These are phyloP conservation scores for Orthosia cruda DNA, from an alignment of 2,888 invertebrate species.

Conservation along the genomic window DNA sequence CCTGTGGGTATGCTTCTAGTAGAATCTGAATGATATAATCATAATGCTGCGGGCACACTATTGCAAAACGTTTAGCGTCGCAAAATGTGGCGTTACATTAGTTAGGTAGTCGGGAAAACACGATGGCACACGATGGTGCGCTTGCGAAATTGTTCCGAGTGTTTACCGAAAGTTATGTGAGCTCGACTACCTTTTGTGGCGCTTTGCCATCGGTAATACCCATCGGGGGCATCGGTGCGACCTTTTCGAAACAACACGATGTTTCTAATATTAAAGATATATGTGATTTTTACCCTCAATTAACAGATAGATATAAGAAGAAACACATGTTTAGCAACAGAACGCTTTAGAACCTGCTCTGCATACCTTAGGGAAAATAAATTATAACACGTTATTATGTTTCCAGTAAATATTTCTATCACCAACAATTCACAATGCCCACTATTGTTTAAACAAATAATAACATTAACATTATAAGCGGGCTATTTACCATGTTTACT, in stretches of 20 bases:
- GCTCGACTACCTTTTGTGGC: slow-evolving; percentile 31
- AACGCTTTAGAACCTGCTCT: background rate
- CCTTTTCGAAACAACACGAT: background rate
- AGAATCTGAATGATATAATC: slow-evolving; percentile 60
- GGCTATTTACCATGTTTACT: too few relatives aligned
- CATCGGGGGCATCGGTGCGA: slow-evolving; percentile 16
- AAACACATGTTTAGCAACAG: background rate
- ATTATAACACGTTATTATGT: background rate
- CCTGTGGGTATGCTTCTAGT: slow-evolving; percentile 6
- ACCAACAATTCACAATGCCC: too few relatives aligned
- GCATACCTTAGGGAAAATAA: background rate
- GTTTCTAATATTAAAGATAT: background rate
- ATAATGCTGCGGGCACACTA: slow-evolving; percentile 47
- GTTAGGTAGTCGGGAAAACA: slow-evolving; percentile 62
- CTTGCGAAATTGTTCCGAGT: slow-evolving; percentile 61
- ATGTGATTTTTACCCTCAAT: background rate
- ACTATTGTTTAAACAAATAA: too few relatives aligned
- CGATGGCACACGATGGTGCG: slow-evolving; percentile 39
- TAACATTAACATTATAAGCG: too few relatives aligned
- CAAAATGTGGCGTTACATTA: slow-evolving; percentile 52
- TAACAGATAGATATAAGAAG: background rate
- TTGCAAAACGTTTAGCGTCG: slow-evolving; percentile 54
- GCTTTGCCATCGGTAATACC: slow-evolving; percentile 59
- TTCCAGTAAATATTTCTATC: too few relatives aligned
- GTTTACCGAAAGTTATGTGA: slow-evolving; percentile 60